Base-by-base conservation (phyloP, 2,888 invertebrate genomes). In the Timandra comae region DNA sequence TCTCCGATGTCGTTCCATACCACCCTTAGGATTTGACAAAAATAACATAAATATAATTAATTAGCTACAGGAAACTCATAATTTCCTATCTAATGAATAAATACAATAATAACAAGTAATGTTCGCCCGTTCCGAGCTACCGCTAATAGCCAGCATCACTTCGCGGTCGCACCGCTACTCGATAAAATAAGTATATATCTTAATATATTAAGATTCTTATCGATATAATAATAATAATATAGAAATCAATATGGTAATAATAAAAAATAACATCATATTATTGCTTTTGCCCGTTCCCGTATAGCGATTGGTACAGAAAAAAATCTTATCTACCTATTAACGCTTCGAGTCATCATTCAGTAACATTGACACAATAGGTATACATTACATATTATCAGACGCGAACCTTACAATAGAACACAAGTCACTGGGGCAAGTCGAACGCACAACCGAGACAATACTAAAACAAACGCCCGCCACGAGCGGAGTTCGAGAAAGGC, bases 271-370 rank as follows among this genome's bases (percentile, higher is more conserved):
- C 81, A 78, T 85, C 81, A 84, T 85, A 85, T 85, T 85, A 85
- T 85, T 85, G 85, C 85, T 85, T 85, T 81, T 82, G 85, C 85
- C 85, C 85, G 85, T 84, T 85, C 85, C 85, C 85, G 85, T 85
- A 85, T 82, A 85, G 85, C 84, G 80, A 85, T 84, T 80, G 85
- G 85, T 85, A 85, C 81, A 82, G 80, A 84, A 80, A 79, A 77
- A 76, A 80, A 68, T 74, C 79, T 81, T 80, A 82, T 71, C 80
- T 79, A 82, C 70, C 66, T 72, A 74, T 62, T 72, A 64, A 76
- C 77, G 74, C 68, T 71, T 74, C 78, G 75, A 75, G 75, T 74
- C 65, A 68, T 62, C 52, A 63, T 64, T 65, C 63, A 67, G 69
- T 67, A 66, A 78, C 74, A 69, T 74, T 70, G 77, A 74, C 61